phyloP scores from a whole-genome alignment of 2,888 invertebrate species.

The Perizoma flavofasciatum region DNA sequence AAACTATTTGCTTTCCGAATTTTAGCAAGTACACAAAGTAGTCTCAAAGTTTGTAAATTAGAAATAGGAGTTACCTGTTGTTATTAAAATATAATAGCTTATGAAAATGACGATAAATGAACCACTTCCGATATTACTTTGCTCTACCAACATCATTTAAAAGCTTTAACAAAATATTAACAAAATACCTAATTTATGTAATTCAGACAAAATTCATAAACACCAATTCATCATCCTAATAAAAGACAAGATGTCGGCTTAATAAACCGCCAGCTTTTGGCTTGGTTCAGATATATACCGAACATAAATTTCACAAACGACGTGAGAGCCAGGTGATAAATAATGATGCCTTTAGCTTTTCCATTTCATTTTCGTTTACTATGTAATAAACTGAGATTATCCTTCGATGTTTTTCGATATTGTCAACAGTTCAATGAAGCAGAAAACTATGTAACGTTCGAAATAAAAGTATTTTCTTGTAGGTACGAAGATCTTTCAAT shows the following conservation, averaged over 20 bases:
- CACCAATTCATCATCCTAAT: constrained; percentile 20
- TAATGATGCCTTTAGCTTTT: constrained; percentile 23
- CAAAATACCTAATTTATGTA: constrained; percentile 11
- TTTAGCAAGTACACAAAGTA: too few species aligned
- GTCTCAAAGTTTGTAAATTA: too few species aligned
- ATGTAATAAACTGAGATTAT: constrained; percentile 25
- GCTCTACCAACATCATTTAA: constrained; percentile 10
- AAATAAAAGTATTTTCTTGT: constrained; percentile 22
- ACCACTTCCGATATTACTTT: constrained; percentile 11
- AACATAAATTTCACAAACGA: constrained; percentile 57
- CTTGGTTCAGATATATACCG: constrained; percentile 54
- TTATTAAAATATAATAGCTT: background rate
- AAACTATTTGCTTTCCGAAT: too few species aligned
- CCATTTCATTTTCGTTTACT: constrained; percentile 25
- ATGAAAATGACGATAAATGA: constrained; percentile 6
- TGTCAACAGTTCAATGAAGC: constrained; percentile 24
- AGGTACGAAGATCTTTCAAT: constrained; percentile 7
- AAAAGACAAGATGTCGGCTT: constrained; percentile 54
- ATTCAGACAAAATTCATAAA: constrained; percentile 2
- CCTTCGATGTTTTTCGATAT: constrained; percentile 21
- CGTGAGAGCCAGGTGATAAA: constrained; percentile 57
- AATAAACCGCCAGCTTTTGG: constrained; percentile 60
- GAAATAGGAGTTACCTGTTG: background rate
- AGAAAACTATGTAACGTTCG: constrained; percentile 18
- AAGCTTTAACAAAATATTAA: constrained; percentile 15